These are phyloP conservation scores for Odontomyia ornata DNA, from an alignment of 2,888 invertebrate species.

Conservation along the genomic window DNA sequence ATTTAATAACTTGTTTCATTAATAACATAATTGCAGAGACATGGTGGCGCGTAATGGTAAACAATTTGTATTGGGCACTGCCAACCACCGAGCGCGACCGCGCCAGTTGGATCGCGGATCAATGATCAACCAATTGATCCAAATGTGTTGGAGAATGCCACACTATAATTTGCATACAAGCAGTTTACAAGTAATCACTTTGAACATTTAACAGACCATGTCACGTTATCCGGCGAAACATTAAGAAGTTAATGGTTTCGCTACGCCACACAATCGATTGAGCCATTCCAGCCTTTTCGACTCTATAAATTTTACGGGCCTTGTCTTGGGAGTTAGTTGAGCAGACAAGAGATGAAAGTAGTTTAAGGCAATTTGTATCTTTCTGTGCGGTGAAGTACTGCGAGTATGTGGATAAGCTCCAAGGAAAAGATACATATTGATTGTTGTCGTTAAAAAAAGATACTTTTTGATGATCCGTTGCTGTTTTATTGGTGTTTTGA, in stretches of 20 bases:
- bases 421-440: background rate
- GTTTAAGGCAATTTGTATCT: slow-evolving; percentile 16
- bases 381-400: background rate
- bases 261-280: background rate
- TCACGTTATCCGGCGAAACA: background rate
- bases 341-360: slow-evolving; percentile 13
- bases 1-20: slow-evolving; percentile 37
- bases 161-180: slow-evolving; percentile 27
- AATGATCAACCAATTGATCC: slow-evolving; percentile 10
- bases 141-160: slow-evolving; percentile 6
- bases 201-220: background rate
- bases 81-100: too few relatives aligned
- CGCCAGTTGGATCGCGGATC: too few relatives aligned
- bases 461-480: background rate
- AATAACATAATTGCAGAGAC: slow-evolving; percentile 20
- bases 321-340: background rate
- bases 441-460: slow-evolving; percentile 4
- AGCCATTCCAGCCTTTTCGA: slow-evolving; percentile 14
- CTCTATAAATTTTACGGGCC: background rate
- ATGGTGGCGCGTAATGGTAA: slow-evolving; percentile 10
- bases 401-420: background rate
- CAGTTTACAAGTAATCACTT: background rate
- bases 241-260: background rate
- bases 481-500: background rate
- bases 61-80: slow-evolving; percentile 16